phyloP scores from a whole-genome alignment of 1,140 invertebrate species.

The Holotrichia oblita region DNA sequence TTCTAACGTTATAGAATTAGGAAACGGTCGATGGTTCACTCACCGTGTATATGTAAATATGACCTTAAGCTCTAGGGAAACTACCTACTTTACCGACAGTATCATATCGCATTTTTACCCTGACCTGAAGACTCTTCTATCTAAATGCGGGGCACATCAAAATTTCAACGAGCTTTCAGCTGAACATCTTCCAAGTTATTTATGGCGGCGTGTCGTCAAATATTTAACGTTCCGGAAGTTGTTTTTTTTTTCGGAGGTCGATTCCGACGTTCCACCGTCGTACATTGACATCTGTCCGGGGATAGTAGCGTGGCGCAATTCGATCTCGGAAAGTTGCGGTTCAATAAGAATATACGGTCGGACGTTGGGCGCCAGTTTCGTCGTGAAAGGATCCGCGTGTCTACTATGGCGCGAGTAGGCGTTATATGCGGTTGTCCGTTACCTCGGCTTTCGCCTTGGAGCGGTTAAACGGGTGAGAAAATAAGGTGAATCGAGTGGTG shows the following conservation, averaged over 20 bases:
- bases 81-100: background rate
- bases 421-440: background rate
- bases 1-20: no score
- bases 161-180: slow-evolving; percentile 19
- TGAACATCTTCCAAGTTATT: slow-evolving; percentile 19
- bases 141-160: background rate
- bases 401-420: background rate
- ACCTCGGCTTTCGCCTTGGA: background rate
- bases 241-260: background rate
- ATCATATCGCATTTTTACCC: background rate
- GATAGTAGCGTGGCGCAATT: background rate
- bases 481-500: background rate
- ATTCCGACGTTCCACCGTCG: background rate
- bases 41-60: no score
- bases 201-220: background rate
- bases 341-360: slow-evolving; percentile 7
- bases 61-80: no score
- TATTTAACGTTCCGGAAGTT: slow-evolving; percentile 12
- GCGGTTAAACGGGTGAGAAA: background rate
- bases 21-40: no score
- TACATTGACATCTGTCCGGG: background rate
- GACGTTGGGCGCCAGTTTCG: slow-evolving; percentile 12
- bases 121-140: background rate
- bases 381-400: background rate
- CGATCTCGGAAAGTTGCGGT: slow-evolving; percentile 9